These are phyloP conservation scores for Spea bombifrons DNA, from an alignment of 2,113 vertebrate genomes.

Conservation along the genomic window DNA sequence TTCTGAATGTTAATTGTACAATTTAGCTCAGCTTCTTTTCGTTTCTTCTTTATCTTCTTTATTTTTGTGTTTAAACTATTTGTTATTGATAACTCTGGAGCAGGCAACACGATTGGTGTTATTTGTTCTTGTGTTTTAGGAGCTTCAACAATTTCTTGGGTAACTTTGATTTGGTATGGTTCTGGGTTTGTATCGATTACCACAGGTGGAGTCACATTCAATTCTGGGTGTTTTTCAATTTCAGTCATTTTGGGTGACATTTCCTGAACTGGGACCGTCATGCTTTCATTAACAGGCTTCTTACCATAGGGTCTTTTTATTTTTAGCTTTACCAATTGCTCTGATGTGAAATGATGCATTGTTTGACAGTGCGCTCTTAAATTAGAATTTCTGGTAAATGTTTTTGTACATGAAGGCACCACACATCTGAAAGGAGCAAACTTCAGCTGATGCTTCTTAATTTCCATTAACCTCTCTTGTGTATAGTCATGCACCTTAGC, in stretches of 20 bases:
- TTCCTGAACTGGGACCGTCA: constrained; percentile 35
- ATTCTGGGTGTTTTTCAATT: constrained; percentile 57
- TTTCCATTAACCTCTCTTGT: constrained; percentile 81
- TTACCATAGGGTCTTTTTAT: constrained; percentile 76
- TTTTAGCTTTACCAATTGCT: constrained; percentile 86
- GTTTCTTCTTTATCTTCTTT: constrained; percentile 60
- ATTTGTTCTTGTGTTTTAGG: constrained; percentile 59
- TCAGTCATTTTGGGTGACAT: constrained; percentile 20
- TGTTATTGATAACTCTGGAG: constrained; percentile 49
- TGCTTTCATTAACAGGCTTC: constrained; percentile 64
- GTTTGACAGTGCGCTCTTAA: constrained; percentile 87
- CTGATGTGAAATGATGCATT: constrained; percentile 80
- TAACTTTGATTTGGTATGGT: constrained; percentile 51
- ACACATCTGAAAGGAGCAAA: constrained; percentile 90
- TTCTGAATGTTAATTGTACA: constrained; percentile 65
- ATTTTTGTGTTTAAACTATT: constrained; percentile 54
- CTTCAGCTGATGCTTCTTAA: constrained; percentile 85
- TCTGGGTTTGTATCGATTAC: constrained; percentile 52
- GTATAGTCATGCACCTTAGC: constrained; percentile 85
- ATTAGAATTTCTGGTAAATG: constrained; percentile 95
- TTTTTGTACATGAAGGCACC: constrained; percentile 82
- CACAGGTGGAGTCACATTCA: constrained; percentile 50
- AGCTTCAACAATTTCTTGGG: constrained; percentile 55
- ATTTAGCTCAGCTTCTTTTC: constrained; percentile 74
- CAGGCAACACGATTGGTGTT: constrained; percentile 50